Evolutionary conservation across 1,140 invertebrate genomes (phyloP), one percentile per base, ranked within the genome.

Genomic region (Dreissena rostriformis): DNA sequence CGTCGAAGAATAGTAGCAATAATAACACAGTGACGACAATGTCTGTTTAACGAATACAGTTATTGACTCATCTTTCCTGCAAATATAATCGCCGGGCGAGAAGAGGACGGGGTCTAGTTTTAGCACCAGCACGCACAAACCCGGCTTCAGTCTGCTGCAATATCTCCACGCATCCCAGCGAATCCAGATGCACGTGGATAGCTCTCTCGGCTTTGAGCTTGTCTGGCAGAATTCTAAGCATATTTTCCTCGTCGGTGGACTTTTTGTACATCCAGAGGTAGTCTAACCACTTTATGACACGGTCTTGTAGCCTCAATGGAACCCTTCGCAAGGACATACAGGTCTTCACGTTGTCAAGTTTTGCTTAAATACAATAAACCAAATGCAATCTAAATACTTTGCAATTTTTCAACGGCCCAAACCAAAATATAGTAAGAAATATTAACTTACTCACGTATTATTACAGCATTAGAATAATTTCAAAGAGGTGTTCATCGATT

Each of bases 211-310:
- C 98, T 94, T 99, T 99, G 86, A 99, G 95, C 94, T 99, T 99
- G 94, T 99, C 98, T 94, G 95, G 84, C 57, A 94, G 87, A 29
- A 94, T 85, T 66, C 86, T 85, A 5, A 93, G 81, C 0, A 91
- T 90, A 93, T 96, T 97, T 93, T 99, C 98, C 93, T 99, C 98
- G 93, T 99, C 98, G 0, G 98, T 98, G 92, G 98, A 99, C 94
- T 99, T 99, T 95, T 99, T 98, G 82, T 98, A 99, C 84, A 99
- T 96, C 98, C 98, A 99, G 84, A 99, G 95, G 93, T 99, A 99
- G 95, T 99, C 98, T 93, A 99, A 99, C 98, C 98, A 99, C 93
- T 98, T 98, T 93, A 99, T 99, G 71, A 99, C 98, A 94, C 99
- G 98, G 88, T 98, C 97, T 94, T 99, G 98, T 63, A 99, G 95